Conservation (phyloP, 2,888 invertebrate species). For the Autographa gamma region DNA sequence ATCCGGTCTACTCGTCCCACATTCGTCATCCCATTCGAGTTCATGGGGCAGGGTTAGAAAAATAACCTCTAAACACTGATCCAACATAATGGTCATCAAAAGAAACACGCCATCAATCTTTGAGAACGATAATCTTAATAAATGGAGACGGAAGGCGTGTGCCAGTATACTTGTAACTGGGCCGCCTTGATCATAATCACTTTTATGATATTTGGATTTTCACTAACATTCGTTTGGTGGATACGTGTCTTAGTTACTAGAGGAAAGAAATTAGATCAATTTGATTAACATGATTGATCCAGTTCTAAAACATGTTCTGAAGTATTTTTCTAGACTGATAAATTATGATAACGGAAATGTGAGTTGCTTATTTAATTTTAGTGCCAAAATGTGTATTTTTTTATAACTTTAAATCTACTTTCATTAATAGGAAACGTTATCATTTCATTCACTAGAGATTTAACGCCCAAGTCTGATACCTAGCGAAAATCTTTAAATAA, state of each 20-base stretch:
- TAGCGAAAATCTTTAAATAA: no score
- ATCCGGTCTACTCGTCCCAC: slow-evolving; percentile 54
- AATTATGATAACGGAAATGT: not conserved
- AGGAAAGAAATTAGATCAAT: not conserved
- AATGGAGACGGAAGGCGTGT: slow-evolving; percentile 34
- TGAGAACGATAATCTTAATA: slow-evolving; percentile 37
- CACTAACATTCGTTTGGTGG: slow-evolving; percentile 29
- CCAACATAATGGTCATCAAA: slow-evolving; percentile 63
- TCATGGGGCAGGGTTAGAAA: slow-evolving; percentile 81
- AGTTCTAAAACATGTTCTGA: not conserved
- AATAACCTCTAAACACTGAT: slow-evolving; percentile 57
- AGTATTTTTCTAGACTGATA: not conserved
- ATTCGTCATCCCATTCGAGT: slow-evolving; percentile 73
- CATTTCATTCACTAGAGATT: no score
- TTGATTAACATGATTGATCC: not conserved
- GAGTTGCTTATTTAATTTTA: no score
- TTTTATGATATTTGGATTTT: slow-evolving; percentile 18
- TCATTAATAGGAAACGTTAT: no score
- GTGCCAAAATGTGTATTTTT: no score
- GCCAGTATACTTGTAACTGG: slow-evolving; percentile 30
- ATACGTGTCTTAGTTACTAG: slow-evolving; percentile 3
- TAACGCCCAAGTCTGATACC: no score
- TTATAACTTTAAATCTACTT: no score
- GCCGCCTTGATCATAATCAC: slow-evolving; percentile 36
- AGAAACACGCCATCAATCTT: slow-evolving; percentile 55